Evolutionary conservation across 2,888 invertebrate genomes (phyloP), one percentile per base, ranked within the genome.

Genomic region (Escarpia spicata): DNA sequence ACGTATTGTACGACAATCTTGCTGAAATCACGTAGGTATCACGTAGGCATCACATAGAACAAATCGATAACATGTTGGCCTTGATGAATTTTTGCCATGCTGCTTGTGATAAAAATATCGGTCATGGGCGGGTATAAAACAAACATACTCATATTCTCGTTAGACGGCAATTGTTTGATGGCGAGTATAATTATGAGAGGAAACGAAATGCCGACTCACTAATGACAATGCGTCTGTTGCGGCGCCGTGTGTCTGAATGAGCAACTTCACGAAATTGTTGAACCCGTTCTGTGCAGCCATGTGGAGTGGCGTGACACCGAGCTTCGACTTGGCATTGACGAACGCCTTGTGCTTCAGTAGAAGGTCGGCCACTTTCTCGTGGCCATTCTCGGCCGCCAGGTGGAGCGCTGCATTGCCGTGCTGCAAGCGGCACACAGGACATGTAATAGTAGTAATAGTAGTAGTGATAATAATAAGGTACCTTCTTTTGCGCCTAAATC

Each of bases 221-320:
- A 99, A 97, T 0, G 99, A 99, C 90, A 99, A 97, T 45, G 99
- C 99, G 96, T 99, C 99, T 93, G 99, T 98, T 93, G 98, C 98
- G 0, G 99, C 99, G 94, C 98, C 98, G 96, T 99, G 99, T 95
- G 99, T 99, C 96, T 98, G 98, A 93, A 99, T 98, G 93, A 99
- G 97, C 96, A 99, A 98, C 96, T 98, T 98, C 43, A 98, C 98
- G 94, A 98, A 97, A 96, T 98, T 98, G 26, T 98, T 98, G 96
- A 98, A 99, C 10, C 99, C 99, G 96, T 99, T 99, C 98, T 98
- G 98, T 2, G 99, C 99, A 0, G 99, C 99, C 96, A 99, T 97
- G 97, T 99, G 99, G 31, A 99, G 97, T 0, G 99, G 99, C 9
- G 99, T 99, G 95, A 99, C 97, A 98, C 99, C 99, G 94, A 99